Conservation (phyloP, 2,797 vertebrate genomes). For the Sebastes diploproa region DNA sequence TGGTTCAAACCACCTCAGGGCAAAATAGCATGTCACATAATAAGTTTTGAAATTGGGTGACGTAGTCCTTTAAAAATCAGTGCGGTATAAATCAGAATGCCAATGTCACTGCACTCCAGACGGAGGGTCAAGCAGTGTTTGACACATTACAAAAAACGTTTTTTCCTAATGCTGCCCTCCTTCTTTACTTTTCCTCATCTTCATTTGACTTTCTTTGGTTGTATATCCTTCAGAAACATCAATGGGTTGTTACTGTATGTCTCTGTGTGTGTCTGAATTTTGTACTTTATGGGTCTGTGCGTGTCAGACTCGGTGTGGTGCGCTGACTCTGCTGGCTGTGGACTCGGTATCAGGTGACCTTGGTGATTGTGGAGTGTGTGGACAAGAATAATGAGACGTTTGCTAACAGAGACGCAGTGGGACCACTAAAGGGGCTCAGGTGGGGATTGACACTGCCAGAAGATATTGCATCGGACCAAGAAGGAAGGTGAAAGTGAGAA, state of each 20-base stretch:
- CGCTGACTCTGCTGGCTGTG: conserved; percentile 48
- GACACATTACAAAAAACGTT: conserved; percentile 7
- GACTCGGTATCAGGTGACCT: conserved; percentile 61
- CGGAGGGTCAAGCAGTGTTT: conserved; percentile 3
- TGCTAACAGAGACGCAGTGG: conserved; percentile 49
- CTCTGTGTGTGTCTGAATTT: neutral
- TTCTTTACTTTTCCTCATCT: neutral
- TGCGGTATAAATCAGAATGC: conserved; percentile 19
- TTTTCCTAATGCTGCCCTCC: neutral
- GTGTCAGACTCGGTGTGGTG: conserved; percentile 8
- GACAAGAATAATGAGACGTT: conserved; percentile 71
- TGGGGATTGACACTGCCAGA: conserved; percentile 19
- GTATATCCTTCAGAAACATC: neutral
- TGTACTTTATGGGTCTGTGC: neutral
- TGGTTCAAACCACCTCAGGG: conserved; percentile 22
- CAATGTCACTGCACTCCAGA: neutral
- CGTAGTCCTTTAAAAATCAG: conserved; percentile 27
- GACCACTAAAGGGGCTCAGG: conserved; percentile 31
- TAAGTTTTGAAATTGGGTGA: conserved; percentile 10
- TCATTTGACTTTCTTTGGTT: neutral
- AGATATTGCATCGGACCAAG: conserved; percentile 23
- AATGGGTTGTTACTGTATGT: neutral
- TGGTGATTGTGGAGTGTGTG: conserved; percentile 60
- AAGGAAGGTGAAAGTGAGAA: conserved; percentile 11
- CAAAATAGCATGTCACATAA: conserved; percentile 4